These are phyloP conservation scores for Seriola dumerili DNA, from an alignment of 2,113 vertebrate genomes.

Conservation along the genomic window DNA sequence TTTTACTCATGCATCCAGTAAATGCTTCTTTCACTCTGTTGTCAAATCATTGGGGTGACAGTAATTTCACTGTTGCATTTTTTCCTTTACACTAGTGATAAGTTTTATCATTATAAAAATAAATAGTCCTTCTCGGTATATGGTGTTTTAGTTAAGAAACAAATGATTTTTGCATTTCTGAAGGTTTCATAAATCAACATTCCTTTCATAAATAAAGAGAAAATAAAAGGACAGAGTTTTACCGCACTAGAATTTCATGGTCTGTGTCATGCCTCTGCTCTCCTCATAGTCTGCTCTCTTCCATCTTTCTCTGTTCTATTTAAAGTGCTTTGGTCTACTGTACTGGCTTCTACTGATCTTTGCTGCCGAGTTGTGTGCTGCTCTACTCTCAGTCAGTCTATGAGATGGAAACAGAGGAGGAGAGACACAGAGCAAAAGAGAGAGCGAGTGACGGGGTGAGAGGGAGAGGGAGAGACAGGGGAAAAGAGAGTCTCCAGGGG, in stretches of 20 bases:
- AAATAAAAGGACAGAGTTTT: slow-evolving; percentile 38
- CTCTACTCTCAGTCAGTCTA: slow-evolving; percentile 48
- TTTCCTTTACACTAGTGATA: neutral
- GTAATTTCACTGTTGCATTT: neutral
- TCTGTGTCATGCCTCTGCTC: slow-evolving; percentile 34
- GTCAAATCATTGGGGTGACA: neutral
- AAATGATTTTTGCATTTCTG: neutral
- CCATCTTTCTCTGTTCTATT: slow-evolving; percentile 39
- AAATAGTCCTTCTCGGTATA: neutral
- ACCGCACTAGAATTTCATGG: slow-evolving; percentile 24
- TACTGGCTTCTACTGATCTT: slow-evolving; percentile 45
- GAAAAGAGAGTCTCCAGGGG: slow-evolving; percentile 77
- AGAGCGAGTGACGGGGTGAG: slow-evolving; percentile 64
- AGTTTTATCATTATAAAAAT: neutral
- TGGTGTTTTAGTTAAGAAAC: neutral
- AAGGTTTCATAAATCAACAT: slow-evolving; percentile 20
- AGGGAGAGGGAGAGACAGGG: slow-evolving; percentile 57
- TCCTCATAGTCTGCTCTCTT: slow-evolving; percentile 20
- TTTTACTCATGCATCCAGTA: neutral
- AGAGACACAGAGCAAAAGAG: slow-evolving; percentile 34
- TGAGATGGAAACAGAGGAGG: slow-evolving; percentile 58
- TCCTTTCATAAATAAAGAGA: neutral
- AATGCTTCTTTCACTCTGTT: neutral
- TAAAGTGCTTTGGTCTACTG: slow-evolving; percentile 50
- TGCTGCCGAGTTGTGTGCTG: slow-evolving; percentile 35